Evolutionary conservation across 2,797 vertebrate genomes (phyloP), one percentile per base, ranked within the genome.

Genomic region (Chelon labrosus): DNA sequence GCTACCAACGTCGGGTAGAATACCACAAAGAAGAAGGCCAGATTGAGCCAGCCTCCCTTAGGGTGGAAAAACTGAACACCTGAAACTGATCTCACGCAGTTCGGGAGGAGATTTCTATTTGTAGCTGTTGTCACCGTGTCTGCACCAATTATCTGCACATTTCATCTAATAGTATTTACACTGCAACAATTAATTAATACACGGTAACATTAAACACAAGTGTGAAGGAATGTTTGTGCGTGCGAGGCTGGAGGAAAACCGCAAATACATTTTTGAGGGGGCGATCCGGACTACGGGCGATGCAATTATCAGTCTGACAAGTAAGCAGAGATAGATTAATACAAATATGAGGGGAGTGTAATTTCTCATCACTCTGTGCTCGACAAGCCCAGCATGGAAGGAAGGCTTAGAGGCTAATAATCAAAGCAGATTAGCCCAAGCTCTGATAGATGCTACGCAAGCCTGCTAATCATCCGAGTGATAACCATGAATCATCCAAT

Each of bases 331-430:
- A 87, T 76, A 91, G 83, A 92, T 84, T 84, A 90, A 86, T 82
- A 89, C 66, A 86, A 91, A 91, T 82, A 85, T 64, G 82, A 89
- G 70, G 16, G 70, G 54, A 85, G 80, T 20, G 66, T 85, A 79
- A 86, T 89, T 91, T 92, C 82, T 89, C 85, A 90, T 90, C 84
- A 72, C 67, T 69, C 63, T 52, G 56, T 58, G 39, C 82, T 77
- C 54, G 59, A 87, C 85, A 83, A 85, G 71, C 86, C 85, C 88
- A 81, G 86, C 85, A 50, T 88, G 88, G 85, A 87, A 81, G 80
- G 63, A 80, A 73, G 84, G 89, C 91, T 93, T 92, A 91, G 81
- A 87, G 87, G 88, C 89, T 91, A 91, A 91, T 93, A 89, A 93
- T 92, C 91, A 92, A 79, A 89, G 90, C 77, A 92, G 90, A 92